phyloP scores from a whole-genome alignment of 2,888 invertebrate genomes.

The Polydesmus complanatus region DNA sequence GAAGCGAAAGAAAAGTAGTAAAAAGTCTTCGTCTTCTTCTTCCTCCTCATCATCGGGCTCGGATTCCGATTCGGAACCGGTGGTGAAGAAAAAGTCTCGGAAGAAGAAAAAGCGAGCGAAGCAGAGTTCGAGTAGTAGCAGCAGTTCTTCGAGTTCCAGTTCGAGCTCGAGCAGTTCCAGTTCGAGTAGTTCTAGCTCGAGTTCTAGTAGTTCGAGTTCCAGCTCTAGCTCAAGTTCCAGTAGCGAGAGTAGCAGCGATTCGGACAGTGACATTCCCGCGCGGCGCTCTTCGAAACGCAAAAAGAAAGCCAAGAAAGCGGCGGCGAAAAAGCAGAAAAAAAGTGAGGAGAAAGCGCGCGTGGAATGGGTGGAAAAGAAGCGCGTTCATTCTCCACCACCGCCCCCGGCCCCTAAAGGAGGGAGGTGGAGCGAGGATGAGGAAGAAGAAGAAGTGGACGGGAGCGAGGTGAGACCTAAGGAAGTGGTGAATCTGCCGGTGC shows the following conservation, averaged over 20 bases:
- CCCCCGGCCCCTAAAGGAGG: not conserved
- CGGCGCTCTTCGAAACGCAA: not conserved
- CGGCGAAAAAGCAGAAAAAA: not conserved
- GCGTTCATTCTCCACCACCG: not conserved
- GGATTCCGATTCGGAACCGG: not conserved
- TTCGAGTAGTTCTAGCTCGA: not conserved
- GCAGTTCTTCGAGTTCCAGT: conserved; percentile 10
- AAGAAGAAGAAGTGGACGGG: not conserved
- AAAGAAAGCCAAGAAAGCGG: not conserved
- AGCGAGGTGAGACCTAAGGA: not conserved
- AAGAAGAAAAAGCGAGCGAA: not conserved
- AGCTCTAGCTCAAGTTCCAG: not conserved
- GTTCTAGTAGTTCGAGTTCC: conserved; percentile 2
- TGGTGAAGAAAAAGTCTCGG: not conserved
- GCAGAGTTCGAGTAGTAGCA: conserved; percentile 6
- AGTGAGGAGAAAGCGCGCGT: not conserved
- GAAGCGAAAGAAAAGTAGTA: not conserved
- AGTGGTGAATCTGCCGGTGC: not conserved
- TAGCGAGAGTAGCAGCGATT: not conserved
- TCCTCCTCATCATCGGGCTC: too few species aligned
- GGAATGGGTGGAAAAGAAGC: not conserved
- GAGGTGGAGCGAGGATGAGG: not conserved
- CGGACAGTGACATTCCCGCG: not conserved
- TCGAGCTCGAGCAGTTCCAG: conserved; percentile 13
- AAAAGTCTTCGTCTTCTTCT: not conserved